Evolutionary conservation across 64 coral and sea anemone genomes (phyloP), one percentile per base, ranked within the genome.

Genomic region (Dendrophyllia cribrosa): DNA sequence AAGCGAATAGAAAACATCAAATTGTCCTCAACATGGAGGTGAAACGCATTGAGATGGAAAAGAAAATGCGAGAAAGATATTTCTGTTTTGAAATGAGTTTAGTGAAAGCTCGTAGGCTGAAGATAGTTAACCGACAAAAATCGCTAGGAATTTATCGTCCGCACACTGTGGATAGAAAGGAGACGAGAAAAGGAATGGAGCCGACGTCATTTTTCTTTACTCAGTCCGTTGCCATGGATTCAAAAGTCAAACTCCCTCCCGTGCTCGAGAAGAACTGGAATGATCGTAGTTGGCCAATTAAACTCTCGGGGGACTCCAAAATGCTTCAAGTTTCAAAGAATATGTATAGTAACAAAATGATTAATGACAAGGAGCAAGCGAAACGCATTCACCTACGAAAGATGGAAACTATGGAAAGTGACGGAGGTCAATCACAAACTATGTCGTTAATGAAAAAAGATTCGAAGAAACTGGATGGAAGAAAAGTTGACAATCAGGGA

Each of bases 11-110:
- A 69, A 93, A 87, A 71, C 91, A 93, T 51, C 82, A 93, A 45
- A 93, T 93, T 68, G 26, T 86, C 6, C 78, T 93, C 58, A 87
- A 71, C 48, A 51, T 87, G 68, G 91, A 93, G 45, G 68, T 93
- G 8, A 93, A 86, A 78, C 43, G 83, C 0, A 76, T 93, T 17
- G 72, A 79, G 24, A 85, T 93, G 51, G 91, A 93, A 58, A 74
- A 87, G 74, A 93, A 93, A 69, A 93, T 93, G 91, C 19, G 91
- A 11, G 91, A 93, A 20, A 83, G 91, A 71, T 93, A 93, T 34
- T 78, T 93, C 49, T 62, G 19, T 8, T 87, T 93, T 59, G 91
- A 93, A 75, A 93, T 67, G 74, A 77, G 81, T 4, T 59, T 93
- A 0, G 26, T 93, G 4, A 43, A 58, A 26, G 82, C 91, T 66